Evolutionary conservation across 2,113 vertebrate genomes (phyloP).

Genomic region (Sapayoa aenigma): DNA sequence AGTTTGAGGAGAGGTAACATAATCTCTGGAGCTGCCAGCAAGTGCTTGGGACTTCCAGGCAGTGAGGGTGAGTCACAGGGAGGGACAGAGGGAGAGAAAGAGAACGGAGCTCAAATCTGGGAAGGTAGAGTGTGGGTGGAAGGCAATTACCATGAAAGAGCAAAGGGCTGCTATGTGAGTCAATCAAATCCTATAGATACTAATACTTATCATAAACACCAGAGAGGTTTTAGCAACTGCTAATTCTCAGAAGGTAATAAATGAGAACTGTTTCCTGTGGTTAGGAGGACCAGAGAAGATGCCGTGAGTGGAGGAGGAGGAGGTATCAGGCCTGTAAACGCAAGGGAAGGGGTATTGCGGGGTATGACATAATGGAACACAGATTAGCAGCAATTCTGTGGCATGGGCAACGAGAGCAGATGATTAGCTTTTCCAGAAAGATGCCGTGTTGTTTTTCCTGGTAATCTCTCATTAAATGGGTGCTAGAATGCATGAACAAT

Average conservation of each 20-base stretch:
- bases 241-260: not conserved
- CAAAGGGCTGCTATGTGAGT: not conserved
- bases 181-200: not conserved
- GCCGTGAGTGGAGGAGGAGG: not conserved
- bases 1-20: not conserved
- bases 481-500: constrained; percentile 32
- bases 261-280: not conserved
- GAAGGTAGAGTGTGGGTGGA: constrained; percentile 46
- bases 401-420: not conserved
- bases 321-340: not conserved
- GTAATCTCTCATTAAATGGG: constrained; percentile 22
- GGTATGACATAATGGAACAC: not conserved
- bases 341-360: not conserved
- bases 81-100: not conserved
- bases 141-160: not conserved
- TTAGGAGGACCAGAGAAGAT: not conserved
- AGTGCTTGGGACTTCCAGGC: constrained; percentile 18
- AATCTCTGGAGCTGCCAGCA: not conserved
- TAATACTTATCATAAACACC: constrained; percentile 18
- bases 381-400: constrained; percentile 22
- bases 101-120: not conserved
- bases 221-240: not conserved
- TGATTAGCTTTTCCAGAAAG: constrained; percentile 30
- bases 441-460: not conserved
- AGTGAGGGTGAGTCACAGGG: constrained; percentile 41